These are phyloP conservation scores for Poecilia picta DNA, from an alignment of 2,797 vertebrate genomes.

Conservation along the genomic window DNA sequence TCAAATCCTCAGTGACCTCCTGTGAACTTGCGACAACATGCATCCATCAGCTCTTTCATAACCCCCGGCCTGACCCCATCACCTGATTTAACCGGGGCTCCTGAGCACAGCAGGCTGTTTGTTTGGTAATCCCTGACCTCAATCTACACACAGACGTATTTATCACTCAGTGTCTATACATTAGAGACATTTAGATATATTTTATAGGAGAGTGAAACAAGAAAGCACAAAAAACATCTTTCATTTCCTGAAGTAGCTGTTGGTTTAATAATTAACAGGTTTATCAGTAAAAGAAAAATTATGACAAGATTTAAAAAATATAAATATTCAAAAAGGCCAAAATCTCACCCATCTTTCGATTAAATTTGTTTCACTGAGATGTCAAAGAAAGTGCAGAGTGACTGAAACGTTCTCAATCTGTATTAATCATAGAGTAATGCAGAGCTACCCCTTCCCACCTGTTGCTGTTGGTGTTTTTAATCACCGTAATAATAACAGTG, in stretches of 20 bases:
- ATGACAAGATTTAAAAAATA: not conserved
- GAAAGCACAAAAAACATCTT: not conserved
- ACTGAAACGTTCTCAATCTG: not conserved
- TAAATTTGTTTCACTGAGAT: not conserved
- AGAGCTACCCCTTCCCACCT: not conserved
- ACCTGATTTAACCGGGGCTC: not conserved
- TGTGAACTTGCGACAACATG: constrained; percentile 22
- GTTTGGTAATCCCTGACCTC: not conserved
- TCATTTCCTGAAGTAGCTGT: not conserved
- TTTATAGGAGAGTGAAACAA: not conserved
- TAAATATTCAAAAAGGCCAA: not conserved
- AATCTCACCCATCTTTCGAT: not conserved
- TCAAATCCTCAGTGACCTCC: constrained; percentile 69
- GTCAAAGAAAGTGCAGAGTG: not conserved
- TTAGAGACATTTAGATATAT: not conserved
- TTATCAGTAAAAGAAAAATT: not conserved
- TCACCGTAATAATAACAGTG: too few relatives aligned
- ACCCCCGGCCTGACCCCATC: not conserved
- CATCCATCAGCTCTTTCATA: constrained; percentile 19
- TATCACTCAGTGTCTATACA: not conserved
- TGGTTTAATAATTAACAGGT: not conserved
- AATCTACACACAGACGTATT: not conserved
- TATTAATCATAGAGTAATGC: not conserved
- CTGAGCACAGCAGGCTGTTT: not conserved
- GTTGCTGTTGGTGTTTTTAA: not conserved